Conservation (phyloP, 64 coral and sea anemone species). For the Astreopora myriophthalma region DNA sequence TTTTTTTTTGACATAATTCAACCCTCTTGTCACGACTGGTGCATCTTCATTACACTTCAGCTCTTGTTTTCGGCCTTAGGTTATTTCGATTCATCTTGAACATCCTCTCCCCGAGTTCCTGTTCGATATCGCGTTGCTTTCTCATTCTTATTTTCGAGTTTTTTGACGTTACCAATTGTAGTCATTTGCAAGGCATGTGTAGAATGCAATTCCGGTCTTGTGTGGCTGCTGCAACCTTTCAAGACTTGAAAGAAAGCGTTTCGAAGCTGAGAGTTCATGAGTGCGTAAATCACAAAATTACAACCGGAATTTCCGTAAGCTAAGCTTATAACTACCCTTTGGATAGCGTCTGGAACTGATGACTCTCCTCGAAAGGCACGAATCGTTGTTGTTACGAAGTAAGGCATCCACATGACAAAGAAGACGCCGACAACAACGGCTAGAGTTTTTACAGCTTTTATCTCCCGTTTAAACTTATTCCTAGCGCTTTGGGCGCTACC, state of each 20-base stretch:
- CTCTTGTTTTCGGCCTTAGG: too few relatives aligned
- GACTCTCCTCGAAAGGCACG: constrained; percentile 60
- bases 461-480: constrained; percentile 64
- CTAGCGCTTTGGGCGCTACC: background rate
- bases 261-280: constrained; percentile 80
- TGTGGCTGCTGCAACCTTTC: background rate
- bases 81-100: background rate
- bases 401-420: constrained; percentile 91
- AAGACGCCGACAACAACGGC: constrained; percentile 88
- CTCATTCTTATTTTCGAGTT: background rate
- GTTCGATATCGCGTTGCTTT: background rate
- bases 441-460: constrained; percentile 84
- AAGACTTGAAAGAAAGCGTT: constrained; percentile 66
- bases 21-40: too few relatives aligned
- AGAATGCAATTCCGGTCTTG: background rate
- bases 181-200: background rate
- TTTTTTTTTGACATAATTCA: too few relatives aligned
- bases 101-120: background rate
- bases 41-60: too few relatives aligned
- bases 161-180: background rate
- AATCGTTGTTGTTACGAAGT: constrained; percentile 73
- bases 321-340: constrained; percentile 57
- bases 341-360: constrained; percentile 19
- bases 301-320: constrained; percentile 86
- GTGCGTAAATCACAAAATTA: constrained; percentile 89